Percentiles rank a stretch among this genome's conserved stretches.
phyloP scores from a whole-genome alignment of 2,888 invertebrate genomes.

The Molorchus minor region DNA sequence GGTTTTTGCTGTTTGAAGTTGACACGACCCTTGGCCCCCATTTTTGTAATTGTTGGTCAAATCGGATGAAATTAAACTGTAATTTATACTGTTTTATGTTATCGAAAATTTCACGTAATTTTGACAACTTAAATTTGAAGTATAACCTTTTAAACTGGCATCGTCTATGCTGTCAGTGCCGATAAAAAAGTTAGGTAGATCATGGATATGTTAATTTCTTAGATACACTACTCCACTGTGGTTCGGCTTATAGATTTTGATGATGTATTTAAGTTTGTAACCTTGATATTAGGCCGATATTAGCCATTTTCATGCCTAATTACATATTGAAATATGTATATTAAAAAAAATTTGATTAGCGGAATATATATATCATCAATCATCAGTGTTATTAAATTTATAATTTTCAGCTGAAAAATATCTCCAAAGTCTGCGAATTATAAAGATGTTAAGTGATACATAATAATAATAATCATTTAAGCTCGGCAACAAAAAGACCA shows the following conservation, averaged over 20 bases:
- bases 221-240: not conserved
- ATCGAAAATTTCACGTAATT: slow-evolving; percentile 20
- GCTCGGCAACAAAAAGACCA: too few relatives aligned
- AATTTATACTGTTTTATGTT: slow-evolving; percentile 4
- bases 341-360: too few relatives aligned
- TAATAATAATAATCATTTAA: too few relatives aligned
- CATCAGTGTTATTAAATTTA: too few relatives aligned
- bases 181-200: not conserved
- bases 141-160: not conserved
- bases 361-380: too few relatives aligned
- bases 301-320: too few relatives aligned
- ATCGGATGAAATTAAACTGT: not conserved
- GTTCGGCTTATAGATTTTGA: not conserved
- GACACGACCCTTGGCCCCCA: not conserved
- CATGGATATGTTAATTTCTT: not conserved
- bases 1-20: not conserved
- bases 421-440: too few relatives aligned
- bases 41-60: not conserved
- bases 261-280: not conserved
- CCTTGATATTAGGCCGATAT: not conserved
- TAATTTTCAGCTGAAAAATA: too few relatives aligned
- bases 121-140: slow-evolving; percentile 5
- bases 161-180: not conserved
- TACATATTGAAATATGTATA: too few relatives aligned
- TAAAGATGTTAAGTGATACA: too few relatives aligned